Conservation (phyloP, 2,888 invertebrate genomes). For the Drosophila melanocephala region DNA sequence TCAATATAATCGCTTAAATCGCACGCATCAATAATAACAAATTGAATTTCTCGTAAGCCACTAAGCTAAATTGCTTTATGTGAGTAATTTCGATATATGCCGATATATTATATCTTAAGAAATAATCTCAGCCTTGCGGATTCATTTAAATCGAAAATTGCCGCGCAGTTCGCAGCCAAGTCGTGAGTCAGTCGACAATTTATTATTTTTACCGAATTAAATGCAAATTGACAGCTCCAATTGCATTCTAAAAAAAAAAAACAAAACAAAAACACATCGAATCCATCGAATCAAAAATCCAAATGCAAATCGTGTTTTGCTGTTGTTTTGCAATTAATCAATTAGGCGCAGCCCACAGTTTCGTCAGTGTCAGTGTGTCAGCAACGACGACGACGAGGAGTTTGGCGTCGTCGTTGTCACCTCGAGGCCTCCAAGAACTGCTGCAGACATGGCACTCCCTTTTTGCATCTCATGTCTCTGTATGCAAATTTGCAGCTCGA, state of each 20-base stretch:
- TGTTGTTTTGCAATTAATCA: conserved; percentile 79
- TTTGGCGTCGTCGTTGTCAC: conserved; percentile 62
- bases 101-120: conserved; percentile 34
- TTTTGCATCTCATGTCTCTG: conserved; percentile 50
- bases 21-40: conserved; percentile 38
- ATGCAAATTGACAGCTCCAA: conserved; percentile 80
- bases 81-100: conserved; percentile 37
- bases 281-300: conserved; percentile 58
- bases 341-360: conserved; percentile 72
- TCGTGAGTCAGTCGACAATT: conserved; percentile 79
- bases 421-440: conserved; percentile 67
- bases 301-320: conserved; percentile 79
- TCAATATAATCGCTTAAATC: conserved; percentile 15
- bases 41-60: conserved; percentile 26
- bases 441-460: conserved; percentile 69
- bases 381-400: conserved; percentile 27
- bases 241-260: conserved; percentile 67
- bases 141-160: conserved; percentile 56
- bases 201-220: conserved; percentile 76
- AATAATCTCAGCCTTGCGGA: conserved; percentile 55
- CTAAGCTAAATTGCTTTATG: conserved; percentile 29
- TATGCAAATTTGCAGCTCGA: conserved; percentile 65
- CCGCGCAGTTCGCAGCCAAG: conserved; percentile 43
- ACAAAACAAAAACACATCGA: conserved; percentile 25
- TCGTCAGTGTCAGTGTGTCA: conserved; percentile 79